Evolutionary conservation across 2,113 vertebrate genomes (phyloP).

Genomic region (Meriones unguiculatus): DNA sequence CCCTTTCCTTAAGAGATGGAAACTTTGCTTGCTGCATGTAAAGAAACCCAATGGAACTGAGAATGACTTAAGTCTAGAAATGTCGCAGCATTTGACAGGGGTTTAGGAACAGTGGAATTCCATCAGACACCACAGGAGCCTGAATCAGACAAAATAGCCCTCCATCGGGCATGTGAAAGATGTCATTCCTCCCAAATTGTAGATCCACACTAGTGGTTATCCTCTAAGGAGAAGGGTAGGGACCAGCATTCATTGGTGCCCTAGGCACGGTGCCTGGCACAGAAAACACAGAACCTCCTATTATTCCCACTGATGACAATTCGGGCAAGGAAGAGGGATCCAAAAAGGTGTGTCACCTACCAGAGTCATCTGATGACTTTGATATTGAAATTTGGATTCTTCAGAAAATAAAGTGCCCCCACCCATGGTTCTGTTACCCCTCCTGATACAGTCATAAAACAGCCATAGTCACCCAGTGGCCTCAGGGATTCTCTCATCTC

Average conservation of each 20-base stretch:
- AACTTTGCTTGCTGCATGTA: conserved; percentile 56
- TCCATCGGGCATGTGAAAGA: neutral
- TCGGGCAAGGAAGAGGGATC: rapidly evolving
- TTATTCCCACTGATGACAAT: no score
- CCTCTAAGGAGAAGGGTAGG: neutral
- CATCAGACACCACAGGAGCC: neutral
- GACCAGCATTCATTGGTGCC: no score
- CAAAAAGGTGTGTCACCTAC: neutral
- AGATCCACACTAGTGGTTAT: neutral
- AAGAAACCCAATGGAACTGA: conserved; percentile 50
- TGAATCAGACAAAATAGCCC: neutral
- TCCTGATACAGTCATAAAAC: rapidly evolving
- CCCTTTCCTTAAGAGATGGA: conserved; percentile 74
- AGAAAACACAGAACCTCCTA: neutral
- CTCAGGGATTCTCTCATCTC: rapidly evolving
- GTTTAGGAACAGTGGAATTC: neutral
- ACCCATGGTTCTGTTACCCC: rapidly evolving
- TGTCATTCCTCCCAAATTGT: no score
- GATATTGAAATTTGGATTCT: neutral
- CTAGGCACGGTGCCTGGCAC: neutral
- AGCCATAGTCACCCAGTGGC: rapidly evolving
- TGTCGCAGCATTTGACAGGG: neutral
- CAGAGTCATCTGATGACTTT: rapidly evolving
- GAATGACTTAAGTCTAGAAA: conserved; percentile 50
- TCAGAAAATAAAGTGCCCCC: neutral